Conservation (phyloP, 2,888 invertebrate species). For the Endomychus coccineus region DNA sequence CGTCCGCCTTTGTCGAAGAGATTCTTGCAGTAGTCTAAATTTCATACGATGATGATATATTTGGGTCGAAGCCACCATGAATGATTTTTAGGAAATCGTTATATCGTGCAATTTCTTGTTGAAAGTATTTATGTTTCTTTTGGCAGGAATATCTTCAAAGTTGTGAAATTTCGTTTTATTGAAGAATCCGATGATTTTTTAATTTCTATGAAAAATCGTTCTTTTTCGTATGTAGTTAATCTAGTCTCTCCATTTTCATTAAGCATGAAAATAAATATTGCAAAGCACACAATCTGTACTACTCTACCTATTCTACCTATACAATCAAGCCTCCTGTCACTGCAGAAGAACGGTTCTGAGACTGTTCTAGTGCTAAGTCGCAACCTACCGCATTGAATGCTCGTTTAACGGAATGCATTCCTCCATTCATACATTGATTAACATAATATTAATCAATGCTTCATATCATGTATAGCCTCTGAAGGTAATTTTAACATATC, state of each 20-base stretch:
- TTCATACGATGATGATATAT: too few relatives aligned
- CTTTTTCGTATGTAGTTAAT: constrained; percentile 19
- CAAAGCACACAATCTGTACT: constrained; percentile 21
- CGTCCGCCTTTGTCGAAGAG: constrained; percentile 17
- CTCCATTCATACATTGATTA: constrained; percentile 23
- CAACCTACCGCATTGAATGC: constrained; percentile 25
- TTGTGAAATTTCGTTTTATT: constrained; percentile 16
- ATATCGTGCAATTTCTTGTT: constrained; percentile 16
- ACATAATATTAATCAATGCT: too few relatives aligned
- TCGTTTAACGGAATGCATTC: constrained; percentile 25
- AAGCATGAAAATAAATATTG: constrained; percentile 18
- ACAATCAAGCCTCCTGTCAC: constrained; percentile 25
- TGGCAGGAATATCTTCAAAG: constrained; percentile 9
- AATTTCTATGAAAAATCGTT: constrained; percentile 16
- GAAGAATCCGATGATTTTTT: constrained; percentile 9
- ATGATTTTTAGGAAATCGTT: constrained; percentile 15
- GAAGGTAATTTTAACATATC: constrained; percentile 18
- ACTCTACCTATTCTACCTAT: constrained; percentile 28
- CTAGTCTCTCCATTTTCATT: constrained; percentile 17
- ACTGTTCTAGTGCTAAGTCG: constrained; percentile 29
- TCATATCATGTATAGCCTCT: constrained; percentile 17
- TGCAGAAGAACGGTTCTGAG: constrained; percentile 30
- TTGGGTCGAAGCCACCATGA: too few relatives aligned
- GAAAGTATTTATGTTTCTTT: constrained; percentile 8
- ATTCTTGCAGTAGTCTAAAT: constrained; percentile 17